Percentiles rank a stretch among this genome's conserved stretches.
Evolutionary conservation across 2,888 invertebrate genomes (phyloP).

Genomic region (Ennomos quercinarius): DNA sequence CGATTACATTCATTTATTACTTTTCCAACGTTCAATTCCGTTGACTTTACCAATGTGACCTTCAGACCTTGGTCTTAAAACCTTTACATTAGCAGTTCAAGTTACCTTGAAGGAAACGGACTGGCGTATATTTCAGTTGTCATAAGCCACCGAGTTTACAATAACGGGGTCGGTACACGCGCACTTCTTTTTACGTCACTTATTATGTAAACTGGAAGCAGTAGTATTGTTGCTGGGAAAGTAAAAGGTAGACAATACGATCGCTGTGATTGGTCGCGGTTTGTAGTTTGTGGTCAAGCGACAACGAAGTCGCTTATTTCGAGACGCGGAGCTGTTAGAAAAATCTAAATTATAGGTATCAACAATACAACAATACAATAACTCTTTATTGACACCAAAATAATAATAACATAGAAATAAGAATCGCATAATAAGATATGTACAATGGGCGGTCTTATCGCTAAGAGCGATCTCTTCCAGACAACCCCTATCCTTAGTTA

Average conservation of each 20-base stretch:
- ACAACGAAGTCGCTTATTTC: too few species aligned
- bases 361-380: too few species aligned
- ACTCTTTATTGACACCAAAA: too few species aligned
- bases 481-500: too few species aligned
- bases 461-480: too few species aligned
- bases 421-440: too few species aligned
- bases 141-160: constrained; percentile 12
- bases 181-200: constrained; percentile 17
- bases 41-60: constrained; percentile 6
- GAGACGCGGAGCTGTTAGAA: too few species aligned
- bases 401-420: too few species aligned
- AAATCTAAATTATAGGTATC: too few species aligned
- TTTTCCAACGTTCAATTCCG: not conserved
- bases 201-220: constrained; percentile 9
- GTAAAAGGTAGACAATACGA: constrained; percentile 17
- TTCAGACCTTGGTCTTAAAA: constrained; percentile 11
- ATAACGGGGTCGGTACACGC: constrained; percentile 21
- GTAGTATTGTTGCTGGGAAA: constrained; percentile 2
- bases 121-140: constrained; percentile 2
- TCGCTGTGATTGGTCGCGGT: constrained; percentile 2
- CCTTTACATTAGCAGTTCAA: constrained; percentile 1
- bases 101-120: constrained; percentile 15
- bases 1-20: too few species aligned
- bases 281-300: constrained; percentile 1
- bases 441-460: too few species aligned